Conservation (phyloP, 1,140 invertebrate species). For the Drosophila kikkawai region DNA sequence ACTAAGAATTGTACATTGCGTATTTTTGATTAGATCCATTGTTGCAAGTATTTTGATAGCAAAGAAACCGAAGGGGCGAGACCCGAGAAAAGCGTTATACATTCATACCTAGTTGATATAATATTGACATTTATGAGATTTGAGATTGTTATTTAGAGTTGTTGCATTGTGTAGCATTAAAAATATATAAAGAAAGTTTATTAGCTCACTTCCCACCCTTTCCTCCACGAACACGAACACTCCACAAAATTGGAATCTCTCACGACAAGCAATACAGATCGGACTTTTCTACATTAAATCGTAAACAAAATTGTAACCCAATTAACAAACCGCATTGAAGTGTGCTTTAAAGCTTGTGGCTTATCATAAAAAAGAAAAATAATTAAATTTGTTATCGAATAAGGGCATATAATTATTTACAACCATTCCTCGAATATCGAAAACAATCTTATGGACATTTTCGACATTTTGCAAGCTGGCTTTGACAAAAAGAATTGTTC, state of each 20-base stretch:
- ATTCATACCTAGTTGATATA: conserved; percentile 51
- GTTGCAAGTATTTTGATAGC: conserved; percentile 73
- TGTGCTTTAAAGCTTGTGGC: conserved; percentile 82
- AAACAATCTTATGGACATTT: conserved; percentile 52
- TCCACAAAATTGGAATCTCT: conserved; percentile 15
- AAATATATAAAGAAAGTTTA: conserved; percentile 66
- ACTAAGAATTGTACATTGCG: conserved; percentile 60
- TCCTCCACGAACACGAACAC: conserved; percentile 23
- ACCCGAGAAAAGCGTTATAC: conserved; percentile 45
- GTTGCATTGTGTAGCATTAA: conserved; percentile 74
- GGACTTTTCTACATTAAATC: conserved; percentile 44
- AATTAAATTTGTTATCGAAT: conserved; percentile 61
- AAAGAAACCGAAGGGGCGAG: conserved; percentile 24
- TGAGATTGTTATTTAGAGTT: conserved; percentile 79
- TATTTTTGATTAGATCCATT: conserved; percentile 73
- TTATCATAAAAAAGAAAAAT: conserved; percentile 53
- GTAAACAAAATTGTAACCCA: conserved; percentile 26
- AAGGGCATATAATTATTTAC: conserved; percentile 51
- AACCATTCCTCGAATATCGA: conserved; percentile 46
- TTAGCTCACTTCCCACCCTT: conserved; percentile 47
- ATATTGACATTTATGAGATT: conserved; percentile 55
- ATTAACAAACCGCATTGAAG: conserved; percentile 59
- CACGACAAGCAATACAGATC: conserved; percentile 46
- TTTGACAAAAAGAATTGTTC: conserved; percentile 52
- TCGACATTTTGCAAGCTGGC: conserved; percentile 71